Conservation (phyloP, 1,140 invertebrate genomes). For the Odontomachus brunneus region DNA sequence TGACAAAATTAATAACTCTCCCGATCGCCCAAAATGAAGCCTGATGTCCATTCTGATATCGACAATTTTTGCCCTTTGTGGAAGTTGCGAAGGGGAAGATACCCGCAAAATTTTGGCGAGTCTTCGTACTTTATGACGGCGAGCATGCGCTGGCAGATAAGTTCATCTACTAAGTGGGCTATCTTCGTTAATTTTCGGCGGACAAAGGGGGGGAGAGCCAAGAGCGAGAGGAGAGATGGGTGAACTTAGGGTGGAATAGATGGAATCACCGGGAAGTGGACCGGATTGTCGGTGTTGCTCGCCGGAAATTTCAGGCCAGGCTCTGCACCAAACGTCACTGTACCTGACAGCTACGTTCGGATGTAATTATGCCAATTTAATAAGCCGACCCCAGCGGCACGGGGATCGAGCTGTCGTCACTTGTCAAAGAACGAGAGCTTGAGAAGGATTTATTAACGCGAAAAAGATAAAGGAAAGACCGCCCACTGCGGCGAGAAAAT, state of each 20-base stretch:
- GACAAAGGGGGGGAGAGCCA: conserved; percentile 2
- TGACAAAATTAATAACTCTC: too few species aligned
- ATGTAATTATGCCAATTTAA: conserved; percentile 49
- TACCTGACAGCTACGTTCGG: conserved; percentile 26
- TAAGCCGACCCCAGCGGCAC: conserved; percentile 9
- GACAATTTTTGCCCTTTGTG: neutral
- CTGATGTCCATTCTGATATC: too few species aligned
- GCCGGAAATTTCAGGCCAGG: conserved; percentile 46
- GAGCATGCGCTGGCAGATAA: conserved; percentile 41
- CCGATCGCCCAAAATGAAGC: too few species aligned
- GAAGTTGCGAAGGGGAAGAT: conserved; percentile 22
- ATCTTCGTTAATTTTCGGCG: conserved; percentile 50
- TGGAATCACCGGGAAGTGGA: conserved; percentile 48
- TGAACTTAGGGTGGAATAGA: conserved; percentile 31
- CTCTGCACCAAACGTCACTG: conserved; percentile 34
- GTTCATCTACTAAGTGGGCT: conserved; percentile 27
- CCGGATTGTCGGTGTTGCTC: conserved; percentile 48
- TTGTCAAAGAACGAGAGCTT: neutral
- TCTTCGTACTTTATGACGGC: conserved; percentile 13
- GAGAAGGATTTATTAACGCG: conserved; percentile 6
- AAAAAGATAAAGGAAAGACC: neutral
- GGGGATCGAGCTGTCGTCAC: neutral
- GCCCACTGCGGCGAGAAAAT: neutral
- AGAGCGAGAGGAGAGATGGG: conserved; percentile 3
- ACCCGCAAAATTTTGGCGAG: conserved; percentile 23